Evolutionary conservation across 2,888 invertebrate species (phyloP).

Genomic region (Anticlea derivata): DNA sequence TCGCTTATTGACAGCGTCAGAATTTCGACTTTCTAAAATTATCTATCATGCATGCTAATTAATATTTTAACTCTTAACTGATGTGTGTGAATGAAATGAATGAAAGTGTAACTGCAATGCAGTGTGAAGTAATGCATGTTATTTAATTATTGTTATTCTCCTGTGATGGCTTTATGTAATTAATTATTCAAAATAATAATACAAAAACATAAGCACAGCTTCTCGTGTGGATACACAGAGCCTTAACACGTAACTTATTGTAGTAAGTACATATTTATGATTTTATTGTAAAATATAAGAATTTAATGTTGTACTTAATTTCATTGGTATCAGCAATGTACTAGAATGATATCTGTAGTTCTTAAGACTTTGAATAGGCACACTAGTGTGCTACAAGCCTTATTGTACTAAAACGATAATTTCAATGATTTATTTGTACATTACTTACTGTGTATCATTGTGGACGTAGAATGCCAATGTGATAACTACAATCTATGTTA

Average conservation of each 20-base stretch:
- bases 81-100: conserved; percentile 28
- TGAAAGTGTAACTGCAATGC: conserved; percentile 55
- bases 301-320: conserved; percentile 77
- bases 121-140: conserved; percentile 48
- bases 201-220: conserved; percentile 51
- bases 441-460: neutral
- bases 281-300: conserved; percentile 76
- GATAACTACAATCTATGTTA: neutral
- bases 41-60: neutral
- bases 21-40: too few species aligned
- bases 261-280: conserved; percentile 68
- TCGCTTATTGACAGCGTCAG: too few species aligned
- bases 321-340: conserved; percentile 59
- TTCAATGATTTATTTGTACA: neutral
- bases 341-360: neutral
- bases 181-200: conserved; percentile 30
- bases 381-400: neutral
- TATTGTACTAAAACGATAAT: conserved; percentile 15
- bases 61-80: neutral
- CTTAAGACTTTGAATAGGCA: conserved; percentile 1
- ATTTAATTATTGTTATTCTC: conserved; percentile 28
- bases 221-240: conserved; percentile 53
- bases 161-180: conserved; percentile 36
- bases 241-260: conserved; percentile 71
- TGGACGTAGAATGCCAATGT: neutral